Conservation (phyloP, 2,113 vertebrate species). For the Sarotherodon lohbergeri region DNA sequence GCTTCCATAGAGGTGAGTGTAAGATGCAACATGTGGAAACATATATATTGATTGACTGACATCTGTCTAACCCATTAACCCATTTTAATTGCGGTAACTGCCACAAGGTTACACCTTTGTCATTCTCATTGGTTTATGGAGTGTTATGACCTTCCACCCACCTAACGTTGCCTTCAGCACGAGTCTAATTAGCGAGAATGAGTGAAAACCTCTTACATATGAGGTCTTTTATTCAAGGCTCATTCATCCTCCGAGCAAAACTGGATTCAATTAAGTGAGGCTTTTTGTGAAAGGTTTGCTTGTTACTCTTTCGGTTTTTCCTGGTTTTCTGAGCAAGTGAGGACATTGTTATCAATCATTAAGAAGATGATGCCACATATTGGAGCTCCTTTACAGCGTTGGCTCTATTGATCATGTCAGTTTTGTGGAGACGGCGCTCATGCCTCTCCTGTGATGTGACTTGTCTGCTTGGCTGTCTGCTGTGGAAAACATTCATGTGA, state of each 20-base stretch:
- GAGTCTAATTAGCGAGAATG: not conserved
- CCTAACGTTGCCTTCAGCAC: not conserved
- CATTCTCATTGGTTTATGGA: not conserved
- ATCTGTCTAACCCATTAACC: not conserved
- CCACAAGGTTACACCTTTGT: not conserved
- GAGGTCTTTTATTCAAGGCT: not conserved
- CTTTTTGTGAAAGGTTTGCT: not conserved
- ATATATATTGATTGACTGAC: not conserved
- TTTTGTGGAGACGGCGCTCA: not conserved
- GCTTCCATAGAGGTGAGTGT: not conserved
- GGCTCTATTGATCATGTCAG: not conserved
- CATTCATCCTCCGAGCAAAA: not conserved
- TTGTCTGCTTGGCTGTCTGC: slow-evolving; percentile 25
- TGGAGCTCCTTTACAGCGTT: not conserved
- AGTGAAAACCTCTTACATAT: not conserved
- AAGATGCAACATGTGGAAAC: not conserved
- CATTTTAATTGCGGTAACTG: not conserved
- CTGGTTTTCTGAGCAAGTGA: not conserved
- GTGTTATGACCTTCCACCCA: not conserved
- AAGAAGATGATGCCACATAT: not conserved
- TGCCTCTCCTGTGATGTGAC: slow-evolving; percentile 21
- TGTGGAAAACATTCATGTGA: slow-evolving; percentile 47
- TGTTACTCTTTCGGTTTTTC: not conserved
- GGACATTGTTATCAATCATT: not conserved
- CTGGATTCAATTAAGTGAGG: not conserved